A percentile compares a stretch with the other conserved stretches of the same genome.
These are phyloP conservation scores for Drosophila pseudotakahashii DNA, from an alignment of 2,888 invertebrate genomes.

Conservation along the genomic window DNA sequence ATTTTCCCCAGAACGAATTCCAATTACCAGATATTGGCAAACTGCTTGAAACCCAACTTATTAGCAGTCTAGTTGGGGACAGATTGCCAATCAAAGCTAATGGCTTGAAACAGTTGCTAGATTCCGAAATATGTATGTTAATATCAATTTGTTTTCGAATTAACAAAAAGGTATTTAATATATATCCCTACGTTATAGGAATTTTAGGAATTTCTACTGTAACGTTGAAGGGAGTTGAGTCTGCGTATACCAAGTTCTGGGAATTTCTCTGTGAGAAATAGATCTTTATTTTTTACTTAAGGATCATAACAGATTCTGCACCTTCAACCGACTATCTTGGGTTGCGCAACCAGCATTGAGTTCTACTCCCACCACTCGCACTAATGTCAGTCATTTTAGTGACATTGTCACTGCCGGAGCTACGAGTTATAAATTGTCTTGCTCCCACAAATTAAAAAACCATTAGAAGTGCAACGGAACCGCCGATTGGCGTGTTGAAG, in stretches of 20 bases:
- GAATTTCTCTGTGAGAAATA: too few relatives aligned
- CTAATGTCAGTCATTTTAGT: slow-evolving; percentile 19
- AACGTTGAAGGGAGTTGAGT: too few relatives aligned
- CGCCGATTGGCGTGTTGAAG: slow-evolving; percentile 14
- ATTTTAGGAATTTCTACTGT: too few relatives aligned
- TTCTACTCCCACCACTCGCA: too few relatives aligned
- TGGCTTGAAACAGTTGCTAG: neutral
- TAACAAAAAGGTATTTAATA: too few relatives aligned
- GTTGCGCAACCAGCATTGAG: slow-evolving; percentile 24
- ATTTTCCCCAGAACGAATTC: slow-evolving; percentile 51
- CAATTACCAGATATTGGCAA: slow-evolving; percentile 7
- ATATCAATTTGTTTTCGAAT: too few relatives aligned
- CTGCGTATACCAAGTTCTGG: too few relatives aligned
- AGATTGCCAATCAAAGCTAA: neutral
- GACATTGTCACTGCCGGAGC: neutral
- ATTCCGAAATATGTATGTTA: neutral
- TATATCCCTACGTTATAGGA: too few relatives aligned
- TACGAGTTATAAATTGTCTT: neutral
- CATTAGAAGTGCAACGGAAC: slow-evolving; percentile 35
- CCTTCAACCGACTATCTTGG: slow-evolving; percentile 1
- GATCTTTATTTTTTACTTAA: too few relatives aligned
- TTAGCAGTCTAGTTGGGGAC: neutral
- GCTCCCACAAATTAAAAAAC: slow-evolving; percentile 51
- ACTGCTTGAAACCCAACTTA: slow-evolving; percentile 8
- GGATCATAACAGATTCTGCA: too few relatives aligned